phyloP scores from a whole-genome alignment of 2,888 invertebrate genomes.

The Actias luna region DNA sequence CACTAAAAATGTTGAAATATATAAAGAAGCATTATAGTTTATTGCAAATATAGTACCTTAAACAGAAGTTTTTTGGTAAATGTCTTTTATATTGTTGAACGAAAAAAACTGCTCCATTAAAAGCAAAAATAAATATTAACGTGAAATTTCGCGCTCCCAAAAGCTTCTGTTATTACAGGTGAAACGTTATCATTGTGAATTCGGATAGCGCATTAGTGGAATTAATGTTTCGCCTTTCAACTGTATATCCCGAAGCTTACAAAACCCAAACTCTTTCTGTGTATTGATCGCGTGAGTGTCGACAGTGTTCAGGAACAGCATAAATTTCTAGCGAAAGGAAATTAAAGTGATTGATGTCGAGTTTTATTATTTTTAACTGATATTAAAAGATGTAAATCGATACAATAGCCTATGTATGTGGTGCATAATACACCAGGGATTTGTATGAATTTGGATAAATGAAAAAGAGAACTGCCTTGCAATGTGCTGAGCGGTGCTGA shows the following conservation, averaged over 20 bases:
- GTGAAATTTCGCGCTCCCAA: conserved; percentile 6
- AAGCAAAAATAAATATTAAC: neutral
- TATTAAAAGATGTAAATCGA: too few relatives aligned
- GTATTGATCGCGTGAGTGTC: neutral
- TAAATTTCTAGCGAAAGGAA: neutral
- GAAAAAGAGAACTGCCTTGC: too few relatives aligned
- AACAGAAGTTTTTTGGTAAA: neutral
- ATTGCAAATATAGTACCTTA: neutral
- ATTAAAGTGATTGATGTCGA: neutral
- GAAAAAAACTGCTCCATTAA: neutral
- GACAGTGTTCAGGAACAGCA: neutral
- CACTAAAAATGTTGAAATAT: neutral
- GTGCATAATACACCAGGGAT: too few relatives aligned
- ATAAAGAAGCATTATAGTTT: neutral
- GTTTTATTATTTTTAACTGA: neutral
- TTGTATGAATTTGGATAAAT: too few relatives aligned
- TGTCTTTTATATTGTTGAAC: neutral
- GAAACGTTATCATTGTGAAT: conserved; percentile 36
- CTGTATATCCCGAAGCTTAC: conserved; percentile 37
- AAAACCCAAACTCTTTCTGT: conserved; percentile 40
- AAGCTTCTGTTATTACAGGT: conserved; percentile 17
- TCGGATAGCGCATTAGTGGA: conserved; percentile 50
- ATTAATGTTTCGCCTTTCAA: conserved; percentile 56
- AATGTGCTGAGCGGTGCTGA: too few relatives aligned
- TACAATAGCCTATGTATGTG: too few relatives aligned